Conservation (phyloP, 2,797 vertebrate genomes). For the Clarias laeviceps region DNA sequence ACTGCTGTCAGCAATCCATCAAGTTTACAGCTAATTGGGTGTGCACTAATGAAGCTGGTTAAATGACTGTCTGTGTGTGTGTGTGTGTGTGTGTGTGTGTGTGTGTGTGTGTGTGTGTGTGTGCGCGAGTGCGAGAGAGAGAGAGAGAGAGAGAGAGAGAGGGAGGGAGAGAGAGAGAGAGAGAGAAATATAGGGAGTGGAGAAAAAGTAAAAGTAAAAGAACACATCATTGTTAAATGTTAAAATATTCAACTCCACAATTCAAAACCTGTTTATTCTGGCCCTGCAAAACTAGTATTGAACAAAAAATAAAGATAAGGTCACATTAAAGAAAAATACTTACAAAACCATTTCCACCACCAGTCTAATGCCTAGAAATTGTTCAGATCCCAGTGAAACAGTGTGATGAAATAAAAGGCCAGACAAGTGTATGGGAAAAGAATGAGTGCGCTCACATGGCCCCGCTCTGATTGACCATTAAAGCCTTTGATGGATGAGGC, state of each 20-base stretch:
- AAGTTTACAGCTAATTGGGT: slow-evolving; percentile 99
- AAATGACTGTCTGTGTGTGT: slow-evolving; percentile 87
- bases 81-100: neutral
- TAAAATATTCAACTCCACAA: neutral
- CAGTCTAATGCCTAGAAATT: slow-evolving; percentile 68
- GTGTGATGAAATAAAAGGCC: slow-evolving; percentile 98
- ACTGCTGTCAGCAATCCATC: slow-evolving; percentile 99
- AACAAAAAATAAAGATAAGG: slow-evolving; percentile 34
- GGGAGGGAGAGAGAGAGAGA: slow-evolving; percentile 21
- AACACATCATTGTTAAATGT: slow-evolving; percentile 57
- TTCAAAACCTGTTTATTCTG: neutral
- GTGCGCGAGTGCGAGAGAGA: neutral
- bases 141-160: neutral
- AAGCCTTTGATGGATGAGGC: slow-evolving; percentile 99
- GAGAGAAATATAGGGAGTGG: neutral
- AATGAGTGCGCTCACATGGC: slow-evolving; percentile 97
- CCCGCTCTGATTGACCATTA: slow-evolving; percentile 99
- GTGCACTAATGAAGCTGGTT: slow-evolving; percentile 99
- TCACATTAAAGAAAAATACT: slow-evolving; percentile 14
- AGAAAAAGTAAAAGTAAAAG: slow-evolving; percentile 30
- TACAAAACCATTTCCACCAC: slow-evolving; percentile 64
- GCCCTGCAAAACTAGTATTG: neutral
- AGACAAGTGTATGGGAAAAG: slow-evolving; percentile 91
- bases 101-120: too few species aligned
- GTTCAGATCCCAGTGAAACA: slow-evolving; percentile 95